These are phyloP conservation scores for Salvelinus fontinalis DNA, from an alignment of 2,113 vertebrate species.

Conservation along the genomic window DNA sequence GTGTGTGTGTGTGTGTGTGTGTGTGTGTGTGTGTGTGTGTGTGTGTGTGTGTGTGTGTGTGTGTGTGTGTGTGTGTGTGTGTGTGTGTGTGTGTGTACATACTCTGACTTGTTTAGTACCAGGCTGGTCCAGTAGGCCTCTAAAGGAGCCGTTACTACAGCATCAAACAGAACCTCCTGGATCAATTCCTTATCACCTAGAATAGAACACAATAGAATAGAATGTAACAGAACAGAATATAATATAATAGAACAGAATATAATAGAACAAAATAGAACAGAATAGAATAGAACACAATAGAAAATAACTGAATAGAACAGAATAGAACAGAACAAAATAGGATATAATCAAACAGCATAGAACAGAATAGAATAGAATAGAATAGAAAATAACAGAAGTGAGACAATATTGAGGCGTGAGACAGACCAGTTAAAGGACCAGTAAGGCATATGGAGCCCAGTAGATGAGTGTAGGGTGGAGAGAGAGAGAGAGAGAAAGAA, in stretches of 20 bases:
- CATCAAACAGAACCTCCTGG: conserved; percentile 95
- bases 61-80: too few species aligned
- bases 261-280: too few species aligned
- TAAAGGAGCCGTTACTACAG: conserved; percentile 92
- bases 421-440: not conserved
- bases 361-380: not conserved
- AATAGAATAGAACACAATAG: too few species aligned
- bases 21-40: too few species aligned
- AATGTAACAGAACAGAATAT: not conserved
- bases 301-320: too few species aligned
- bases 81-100: conserved; percentile 52
- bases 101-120: conserved; percentile 97
- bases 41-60: too few species aligned
- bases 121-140: conserved; percentile 98
- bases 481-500: not conserved
- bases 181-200: conserved; percentile 94
- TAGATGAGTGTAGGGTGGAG: not conserved
- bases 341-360: not conserved
- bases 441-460: not conserved
- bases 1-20: not conserved
- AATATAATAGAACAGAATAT: not conserved
- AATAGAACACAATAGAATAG: conserved; percentile 9
- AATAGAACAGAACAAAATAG: not conserved
- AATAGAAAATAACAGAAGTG: not conserved
- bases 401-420: not conserved